phyloP scores from a whole-genome alignment of 2,888 invertebrate species.

The Parnassius apollo region DNA sequence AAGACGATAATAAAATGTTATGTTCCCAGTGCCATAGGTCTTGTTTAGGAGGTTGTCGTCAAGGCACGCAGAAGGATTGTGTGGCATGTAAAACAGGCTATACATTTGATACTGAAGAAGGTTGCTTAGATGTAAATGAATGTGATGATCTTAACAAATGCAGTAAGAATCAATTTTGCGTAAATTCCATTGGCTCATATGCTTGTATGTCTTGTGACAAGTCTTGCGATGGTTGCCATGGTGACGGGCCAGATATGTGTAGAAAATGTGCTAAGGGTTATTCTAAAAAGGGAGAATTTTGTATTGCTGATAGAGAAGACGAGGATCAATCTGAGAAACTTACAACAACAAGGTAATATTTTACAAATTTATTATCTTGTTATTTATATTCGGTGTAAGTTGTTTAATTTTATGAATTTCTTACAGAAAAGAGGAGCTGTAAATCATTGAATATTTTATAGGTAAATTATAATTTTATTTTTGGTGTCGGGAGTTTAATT shows the following conservation, averaged over 20 bases:
- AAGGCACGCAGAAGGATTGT: conserved; percentile 85
- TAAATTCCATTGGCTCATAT: conserved; percentile 93
- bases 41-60: conserved; percentile 88
- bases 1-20: conserved; percentile 86
- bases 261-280: conserved; percentile 88
- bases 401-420: conserved; percentile 41
- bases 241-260: conserved; percentile 96
- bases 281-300: conserved; percentile 86
- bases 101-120: conserved; percentile 85
- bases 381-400: conserved; percentile 18
- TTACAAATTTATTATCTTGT: conserved; percentile 13
- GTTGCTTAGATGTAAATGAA: conserved; percentile 93
- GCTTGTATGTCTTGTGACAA: conserved; percentile 91
- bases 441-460: conserved; percentile 45
- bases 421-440: conserved; percentile 73
- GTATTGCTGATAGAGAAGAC: conserved; percentile 84
- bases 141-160: conserved; percentile 83
- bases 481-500: conserved; percentile 48
- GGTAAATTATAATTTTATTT: conserved; percentile 51
- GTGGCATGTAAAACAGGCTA: conserved; percentile 85
- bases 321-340: conserved; percentile 54
- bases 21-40: conserved; percentile 90
- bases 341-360: conserved; percentile 58
- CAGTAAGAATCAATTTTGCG: conserved; percentile 88
- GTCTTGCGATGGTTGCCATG: conserved; percentile 91